Conservation (phyloP, 2,797 vertebrate genomes). For the Percopsis omiscomaycus region DNA sequence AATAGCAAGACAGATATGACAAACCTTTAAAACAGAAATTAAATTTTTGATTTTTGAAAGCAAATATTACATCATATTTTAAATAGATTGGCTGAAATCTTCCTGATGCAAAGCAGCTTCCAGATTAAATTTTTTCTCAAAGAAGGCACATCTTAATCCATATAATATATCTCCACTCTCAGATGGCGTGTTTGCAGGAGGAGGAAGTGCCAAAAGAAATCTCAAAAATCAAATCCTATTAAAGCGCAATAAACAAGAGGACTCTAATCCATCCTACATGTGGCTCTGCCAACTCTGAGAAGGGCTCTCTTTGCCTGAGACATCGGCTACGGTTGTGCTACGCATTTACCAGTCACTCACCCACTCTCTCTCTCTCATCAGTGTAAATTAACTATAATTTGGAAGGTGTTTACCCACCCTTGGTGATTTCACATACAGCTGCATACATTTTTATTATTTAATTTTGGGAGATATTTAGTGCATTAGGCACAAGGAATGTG, state of each 20-base stretch:
- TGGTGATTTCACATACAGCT: constrained; percentile 36
- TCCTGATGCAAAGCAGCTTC: constrained; percentile 36
- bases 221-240: constrained; percentile 82
- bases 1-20: no score
- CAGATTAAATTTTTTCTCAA: constrained; percentile 6
- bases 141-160: constrained; percentile 66
- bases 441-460: constrained; percentile 11
- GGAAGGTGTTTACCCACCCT: constrained; percentile 51
- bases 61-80: constrained; percentile 44
- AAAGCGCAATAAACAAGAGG: constrained; percentile 76
- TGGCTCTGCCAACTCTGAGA: constrained; percentile 59
- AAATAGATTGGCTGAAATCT: constrained; percentile 43
- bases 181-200: constrained; percentile 65
- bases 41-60: no score
- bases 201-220: constrained; percentile 73
- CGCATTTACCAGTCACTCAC: constrained; percentile 54
- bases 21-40: no score
- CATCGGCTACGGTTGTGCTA: constrained; percentile 46
- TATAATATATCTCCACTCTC: constrained; percentile 66
- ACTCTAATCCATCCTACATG: constrained; percentile 72
- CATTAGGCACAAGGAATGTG: neutral
- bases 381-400: constrained; percentile 68
- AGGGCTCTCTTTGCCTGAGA: constrained; percentile 40
- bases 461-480: constrained; percentile 11
- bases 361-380: constrained; percentile 61